Evolutionary conservation across 2,888 invertebrate genomes (phyloP).

Genomic region (Yponomeuta plumbellus): DNA sequence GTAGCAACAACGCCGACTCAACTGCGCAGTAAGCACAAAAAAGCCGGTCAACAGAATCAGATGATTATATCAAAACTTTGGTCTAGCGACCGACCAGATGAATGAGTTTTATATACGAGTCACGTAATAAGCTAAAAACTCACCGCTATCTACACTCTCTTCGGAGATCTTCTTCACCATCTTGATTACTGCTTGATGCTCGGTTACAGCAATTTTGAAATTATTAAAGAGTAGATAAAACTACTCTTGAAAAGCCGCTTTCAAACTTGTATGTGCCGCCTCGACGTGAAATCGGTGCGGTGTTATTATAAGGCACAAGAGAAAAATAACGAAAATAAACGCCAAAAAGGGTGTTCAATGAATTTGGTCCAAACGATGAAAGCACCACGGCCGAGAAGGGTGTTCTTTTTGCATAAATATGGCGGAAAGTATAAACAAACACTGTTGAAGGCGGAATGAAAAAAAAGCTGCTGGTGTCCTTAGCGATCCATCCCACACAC

Average conservation of each 20-base stretch:
- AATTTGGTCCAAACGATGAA: conserved; percentile 25
- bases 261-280: conserved; percentile 66
- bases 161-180: conserved; percentile 77
- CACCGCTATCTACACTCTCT: conserved; percentile 75
- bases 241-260: conserved; percentile 75
- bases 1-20: conserved; percentile 26
- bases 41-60: conserved; percentile 31
- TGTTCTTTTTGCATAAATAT: conserved; percentile 50
- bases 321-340: conserved; percentile 40
- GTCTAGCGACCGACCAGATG: neutral
- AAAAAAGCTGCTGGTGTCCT: conserved; percentile 76
- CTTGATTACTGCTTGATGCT: conserved; percentile 59
- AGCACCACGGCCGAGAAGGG: conserved; percentile 73
- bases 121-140: conserved; percentile 36
- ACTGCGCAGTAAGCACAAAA: conserved; percentile 37
- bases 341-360: conserved; percentile 38
- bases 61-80: conserved; percentile 22
- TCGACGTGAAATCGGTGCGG: conserved; percentile 73
- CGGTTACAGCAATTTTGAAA: conserved; percentile 61
- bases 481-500: conserved; percentile 75
- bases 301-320: conserved; percentile 50
- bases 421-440: conserved; percentile 72
- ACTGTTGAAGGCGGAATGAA: conserved; percentile 76
- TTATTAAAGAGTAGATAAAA: conserved; percentile 61
- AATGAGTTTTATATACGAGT: conserved; percentile 9